phyloP scores from a whole-genome alignment of 1,140 invertebrate genomes.

The Pantala flavescens region DNA sequence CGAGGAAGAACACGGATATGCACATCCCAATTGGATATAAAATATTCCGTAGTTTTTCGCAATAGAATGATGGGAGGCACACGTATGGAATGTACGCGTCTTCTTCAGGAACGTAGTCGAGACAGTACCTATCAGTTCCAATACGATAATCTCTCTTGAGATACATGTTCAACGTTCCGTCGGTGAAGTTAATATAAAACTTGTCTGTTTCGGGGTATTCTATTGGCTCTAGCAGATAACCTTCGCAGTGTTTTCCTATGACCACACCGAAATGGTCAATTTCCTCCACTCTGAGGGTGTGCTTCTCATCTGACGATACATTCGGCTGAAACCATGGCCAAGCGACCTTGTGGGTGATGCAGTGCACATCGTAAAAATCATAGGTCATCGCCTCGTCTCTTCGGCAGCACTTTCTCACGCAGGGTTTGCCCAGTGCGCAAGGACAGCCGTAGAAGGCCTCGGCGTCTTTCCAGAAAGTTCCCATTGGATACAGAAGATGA shows the following conservation, averaged over 20 bases:
- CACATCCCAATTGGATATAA: constrained; percentile 31
- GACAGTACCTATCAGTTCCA: neutral
- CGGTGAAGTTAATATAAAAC: neutral
- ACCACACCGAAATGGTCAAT: neutral
- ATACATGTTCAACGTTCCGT: neutral
- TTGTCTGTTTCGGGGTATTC: neutral
- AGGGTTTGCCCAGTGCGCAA: neutral
- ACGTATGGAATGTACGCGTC: neutral
- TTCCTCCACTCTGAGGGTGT: neutral
- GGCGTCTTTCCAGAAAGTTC: neutral
- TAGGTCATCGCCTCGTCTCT: neutral
- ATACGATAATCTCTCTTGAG: neutral
- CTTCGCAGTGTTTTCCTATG: neutral
- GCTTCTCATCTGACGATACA: neutral
- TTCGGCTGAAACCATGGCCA: neutral
- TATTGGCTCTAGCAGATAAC: neutral
- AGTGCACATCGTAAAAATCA: neutral
- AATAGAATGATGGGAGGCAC: constrained; percentile 11
- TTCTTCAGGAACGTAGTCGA: neutral
- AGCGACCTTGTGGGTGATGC: neutral
- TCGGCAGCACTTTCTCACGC: neutral
- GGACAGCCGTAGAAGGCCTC: neutral
- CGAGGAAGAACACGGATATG: constrained; percentile 40
- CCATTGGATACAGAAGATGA: neutral
- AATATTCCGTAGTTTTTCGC: neutral